Percentiles rank a stretch among this genome's conserved stretches.
These are phyloP conservation scores for Porites cylindrica DNA, from an alignment of 92 coral and sea anemone species.

Conservation along the genomic window DNA sequence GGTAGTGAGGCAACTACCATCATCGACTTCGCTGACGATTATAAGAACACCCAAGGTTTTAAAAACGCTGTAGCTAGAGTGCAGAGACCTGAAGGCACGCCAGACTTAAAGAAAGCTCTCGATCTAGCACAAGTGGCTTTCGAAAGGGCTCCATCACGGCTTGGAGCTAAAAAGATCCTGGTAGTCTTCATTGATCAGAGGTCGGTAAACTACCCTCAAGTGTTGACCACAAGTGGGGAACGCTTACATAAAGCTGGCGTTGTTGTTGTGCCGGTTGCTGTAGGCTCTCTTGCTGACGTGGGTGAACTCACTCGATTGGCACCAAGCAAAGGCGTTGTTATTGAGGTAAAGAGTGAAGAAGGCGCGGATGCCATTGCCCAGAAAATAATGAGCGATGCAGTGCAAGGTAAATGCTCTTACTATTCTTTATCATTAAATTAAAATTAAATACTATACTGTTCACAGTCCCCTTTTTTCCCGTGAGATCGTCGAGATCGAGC, in stretches of 20 bases:
- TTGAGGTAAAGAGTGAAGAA: slow-evolving; percentile 16
- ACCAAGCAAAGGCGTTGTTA: slow-evolving; percentile 40
- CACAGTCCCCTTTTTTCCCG: no score
- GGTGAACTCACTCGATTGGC: slow-evolving; percentile 37
- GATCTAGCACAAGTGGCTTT: slow-evolving; percentile 55
- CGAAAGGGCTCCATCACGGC: slow-evolving; percentile 56
- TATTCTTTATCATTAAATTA: background rate
- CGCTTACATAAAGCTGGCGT: slow-evolving; percentile 62
- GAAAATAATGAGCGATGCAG: slow-evolving; percentile 17
- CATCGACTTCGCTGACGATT: slow-evolving; percentile 61
- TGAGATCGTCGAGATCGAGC: no score
- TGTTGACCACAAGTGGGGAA: slow-evolving; percentile 33
- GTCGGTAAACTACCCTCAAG: slow-evolving; percentile 58
- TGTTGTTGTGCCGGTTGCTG: slow-evolving; percentile 60
- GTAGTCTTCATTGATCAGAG: slow-evolving; percentile 68
- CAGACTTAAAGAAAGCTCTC: slow-evolving; percentile 65
- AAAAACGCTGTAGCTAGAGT: slow-evolving; percentile 24
- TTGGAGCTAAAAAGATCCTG: slow-evolving; percentile 60
- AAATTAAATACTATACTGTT: no score
- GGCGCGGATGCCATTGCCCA: slow-evolving; percentile 14
- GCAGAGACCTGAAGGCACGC: slow-evolving; percentile 55
- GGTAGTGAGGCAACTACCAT: slow-evolving; percentile 52
- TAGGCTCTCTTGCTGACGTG: slow-evolving; percentile 58
- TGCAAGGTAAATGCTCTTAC: slow-evolving; percentile 13
- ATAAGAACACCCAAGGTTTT: slow-evolving; percentile 8